Evolutionary conservation across 2,888 invertebrate genomes (phyloP), one percentile per base, ranked within the genome.

Genomic region (Clusia tigrina): DNA sequence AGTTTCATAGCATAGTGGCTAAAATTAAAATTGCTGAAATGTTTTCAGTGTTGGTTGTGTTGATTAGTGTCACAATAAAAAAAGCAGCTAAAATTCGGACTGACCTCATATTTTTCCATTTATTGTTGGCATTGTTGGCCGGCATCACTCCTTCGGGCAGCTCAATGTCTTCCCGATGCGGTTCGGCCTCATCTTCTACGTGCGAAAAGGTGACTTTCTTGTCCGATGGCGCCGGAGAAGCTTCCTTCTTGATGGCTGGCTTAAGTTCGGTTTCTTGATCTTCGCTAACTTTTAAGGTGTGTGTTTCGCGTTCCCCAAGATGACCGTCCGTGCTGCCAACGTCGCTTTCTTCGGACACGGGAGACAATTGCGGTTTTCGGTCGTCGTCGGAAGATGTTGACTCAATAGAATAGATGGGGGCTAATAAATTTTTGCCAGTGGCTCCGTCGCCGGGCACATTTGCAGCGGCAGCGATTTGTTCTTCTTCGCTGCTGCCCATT

Each of bases 181-280:
- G 74, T 46, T 83, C 83, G 24, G 74, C 73, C 64, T 83, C 84
- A 60, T 85, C 83, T 63, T 83, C 77, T 12, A 85, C 83, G 46
- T 85, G 80, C 5, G 85, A 85, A 72, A 86, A 87, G 64, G 87
- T 85, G n/a, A 86, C 79, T 60, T 80, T 81, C 71, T 86, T 87
- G 60, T 84, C 84, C 6, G 79, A 81, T 15, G 84, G 83, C 25
- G 78, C 79, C 20, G 84, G 84, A 22, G 84, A 84, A 24, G 85
- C 78, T 73, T 86, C 85, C 32, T 81, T 80, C 67, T 81, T 83
- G 2, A 84, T 63, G 0, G 78, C 67, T 10, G 80, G 77, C 54
- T 79, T 79, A 38, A 78, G 57, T 65, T 84, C 85, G 1, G 65
- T 64, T 67, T 70, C 64, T 24, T 68, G 68, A 10, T 42, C 32